Evolutionary conservation across 2,113 vertebrate genomes (phyloP), one percentile per base, ranked within the genome.

Genomic region (Theristicus caerulescens): DNA sequence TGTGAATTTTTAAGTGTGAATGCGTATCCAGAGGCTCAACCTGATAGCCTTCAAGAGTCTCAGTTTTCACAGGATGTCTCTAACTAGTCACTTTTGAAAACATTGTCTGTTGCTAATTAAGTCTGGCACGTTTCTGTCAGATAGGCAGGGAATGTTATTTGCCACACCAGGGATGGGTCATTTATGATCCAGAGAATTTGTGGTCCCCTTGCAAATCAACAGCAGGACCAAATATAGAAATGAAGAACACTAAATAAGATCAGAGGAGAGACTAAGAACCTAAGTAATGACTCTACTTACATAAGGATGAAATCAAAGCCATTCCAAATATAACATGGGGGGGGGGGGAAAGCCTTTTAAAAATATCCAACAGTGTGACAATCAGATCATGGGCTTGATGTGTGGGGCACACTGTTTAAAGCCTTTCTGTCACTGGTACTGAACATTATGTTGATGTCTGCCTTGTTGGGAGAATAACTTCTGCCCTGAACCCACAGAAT

Each of bases 51-150:
- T 77, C 22, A 54, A 58, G 86, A 72, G 70, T 4, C n/a, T 79
- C 82, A 57, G 0, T 94, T 97, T 97, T 97, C 96, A 93, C 88
- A 95, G 49, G 58, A 80, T 82, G 40, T 94, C 80, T 96, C 70
- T 42, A 82, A 86, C 36, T 82, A 93, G 78, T 77, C 91, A 80
- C 74, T 93, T 77, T 51, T 72, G 86, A 91, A 97, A 97, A 85
- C 51, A 49, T 42, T 79, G 52, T 19, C 82, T 90, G 70, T 5
- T 89, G 83, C 62, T 95, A 94, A 95, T 96, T 82, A 94, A 93
- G 94, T 85, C 86, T 95, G 87, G 78, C 86, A 94, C 13, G 0
- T 94, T 91, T 54, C 81, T 95, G 91, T 95, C 81, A 94, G 84
- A 72, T 54, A 92, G 72, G 66, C 81, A 87, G 73, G 79, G 77